Base-by-base conservation (phyloP, 2,113 vertebrate genomes). In the Fukomys damarensis region DNA sequence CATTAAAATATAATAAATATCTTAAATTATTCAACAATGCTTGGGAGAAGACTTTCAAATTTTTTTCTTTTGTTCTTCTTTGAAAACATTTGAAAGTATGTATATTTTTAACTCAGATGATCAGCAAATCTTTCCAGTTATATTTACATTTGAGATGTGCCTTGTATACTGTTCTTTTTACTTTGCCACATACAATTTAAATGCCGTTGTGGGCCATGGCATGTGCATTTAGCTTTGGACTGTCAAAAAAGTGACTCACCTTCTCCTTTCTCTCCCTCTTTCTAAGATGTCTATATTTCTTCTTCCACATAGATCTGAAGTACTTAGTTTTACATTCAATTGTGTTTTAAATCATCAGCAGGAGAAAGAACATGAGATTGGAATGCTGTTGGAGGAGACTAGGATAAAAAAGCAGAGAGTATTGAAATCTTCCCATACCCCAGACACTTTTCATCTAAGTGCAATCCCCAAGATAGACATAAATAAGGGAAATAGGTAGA, bases 31-130 rank as follows among this genome's bases (percentile, higher is more conserved):
- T 92, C 52, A 96, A 52, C 0, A 56, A 93, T 77, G 0, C 7
- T 90, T 97, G 90, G 22, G 56, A 98, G 88, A 97, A 38, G 94
- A 87, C 41, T 3, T 85, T 28, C 83, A 88, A 95, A 65, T 54
- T 56, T 66, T 41, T 96, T 88, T 63, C 38, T 96, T 86, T 70
- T 97, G 84, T 97, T 52, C 26, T 97, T 46, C 63, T 54, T 96
- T 94, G 35, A 85, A 95, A 95, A 26, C 38, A 4, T 79, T 94
- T 16, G 52, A 94, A 96, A 66, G 74, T 96, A 98, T 98, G 97
- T 43, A 97, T 66, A 96, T 22, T 92, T 95, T 32, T 97, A 93
- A 97, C 96, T 96, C 28, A 19, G 58, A 94, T 97, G 86, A 41
- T 86, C 94, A 87, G 38, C 81, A 89, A 24, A 30, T 83, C 41